Conservation (phyloP, 2,113 vertebrate genomes). For the Gymnarchus niloticus region DNA sequence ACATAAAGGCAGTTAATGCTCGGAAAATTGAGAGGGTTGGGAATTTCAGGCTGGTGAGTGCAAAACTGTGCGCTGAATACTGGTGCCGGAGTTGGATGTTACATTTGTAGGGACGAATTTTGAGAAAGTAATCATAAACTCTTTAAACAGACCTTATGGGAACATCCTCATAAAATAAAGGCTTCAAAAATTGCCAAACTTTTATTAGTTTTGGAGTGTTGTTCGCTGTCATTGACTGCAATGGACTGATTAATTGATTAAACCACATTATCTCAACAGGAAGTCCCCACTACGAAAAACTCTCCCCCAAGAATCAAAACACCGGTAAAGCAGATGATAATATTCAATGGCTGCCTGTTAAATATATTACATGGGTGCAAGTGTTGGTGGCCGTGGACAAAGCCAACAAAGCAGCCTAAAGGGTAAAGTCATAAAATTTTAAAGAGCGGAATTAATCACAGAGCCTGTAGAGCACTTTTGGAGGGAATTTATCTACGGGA, state of each 20-base stretch:
- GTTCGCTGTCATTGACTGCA: background rate
- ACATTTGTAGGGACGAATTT: background rate
- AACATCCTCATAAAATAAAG: no score
- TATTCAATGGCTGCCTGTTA: background rate
- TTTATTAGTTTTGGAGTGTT: background rate
- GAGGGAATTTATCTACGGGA: constrained; percentile 40
- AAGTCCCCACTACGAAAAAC: background rate
- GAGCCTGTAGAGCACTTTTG: constrained; percentile 35
- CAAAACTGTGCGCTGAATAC: no score
- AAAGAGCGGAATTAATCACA: constrained; percentile 53
- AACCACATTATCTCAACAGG: background rate
- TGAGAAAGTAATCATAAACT: background rate
- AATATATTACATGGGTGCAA: constrained; percentile 33
- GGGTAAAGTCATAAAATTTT: constrained; percentile 55
- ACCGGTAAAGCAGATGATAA: background rate
- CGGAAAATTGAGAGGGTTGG: no score
- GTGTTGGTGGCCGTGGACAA: constrained; percentile 33
- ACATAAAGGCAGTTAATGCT: no score
- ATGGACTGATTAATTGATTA: background rate
- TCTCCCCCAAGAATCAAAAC: background rate
- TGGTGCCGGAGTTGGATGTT: no score
- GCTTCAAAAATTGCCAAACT: background rate
- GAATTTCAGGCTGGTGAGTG: no score
- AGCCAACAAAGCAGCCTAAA: constrained; percentile 48
- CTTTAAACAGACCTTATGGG: no score